Evolutionary conservation across 2,797 vertebrate species (phyloP).

Genomic region (Coregonus sp.): DNA sequence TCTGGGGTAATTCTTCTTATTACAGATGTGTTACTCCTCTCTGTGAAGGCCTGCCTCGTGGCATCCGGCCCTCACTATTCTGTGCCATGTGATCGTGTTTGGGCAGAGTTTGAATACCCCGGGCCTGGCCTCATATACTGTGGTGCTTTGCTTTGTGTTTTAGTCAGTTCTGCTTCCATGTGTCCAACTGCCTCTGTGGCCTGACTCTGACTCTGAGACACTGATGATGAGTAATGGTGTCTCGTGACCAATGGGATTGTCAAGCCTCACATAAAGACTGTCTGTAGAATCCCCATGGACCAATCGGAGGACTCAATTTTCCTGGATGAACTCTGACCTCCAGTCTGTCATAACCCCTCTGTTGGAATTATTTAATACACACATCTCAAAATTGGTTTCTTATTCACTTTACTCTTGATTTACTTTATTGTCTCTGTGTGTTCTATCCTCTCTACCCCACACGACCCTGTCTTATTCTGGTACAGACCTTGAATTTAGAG

Average conservation of each 20-base stretch:
- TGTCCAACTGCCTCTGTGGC: constrained; percentile 53
- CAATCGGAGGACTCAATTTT: constrained; percentile 47
- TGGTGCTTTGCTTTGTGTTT: constrained; percentile 61
- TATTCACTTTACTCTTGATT: constrained; percentile 28
- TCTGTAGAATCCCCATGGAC: constrained; percentile 21
- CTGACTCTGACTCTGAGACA: constrained; percentile 34
- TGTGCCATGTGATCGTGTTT: constrained; percentile 57
- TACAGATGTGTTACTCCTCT: constrained; percentile 62
- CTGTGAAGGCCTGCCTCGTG: constrained; percentile 39
- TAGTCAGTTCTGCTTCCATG: constrained; percentile 34
- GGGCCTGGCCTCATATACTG: constrained; percentile 49
- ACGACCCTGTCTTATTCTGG: constrained; percentile 10
- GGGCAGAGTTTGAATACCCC: constrained; percentile 15
- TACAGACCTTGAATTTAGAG: background rate
- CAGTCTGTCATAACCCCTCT: constrained; percentile 36
- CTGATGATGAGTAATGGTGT: constrained; percentile 26
- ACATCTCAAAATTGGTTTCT: constrained; percentile 13
- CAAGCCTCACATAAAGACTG: constrained; percentile 32
- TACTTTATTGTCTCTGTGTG: background rate
- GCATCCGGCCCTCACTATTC: constrained; percentile 39
- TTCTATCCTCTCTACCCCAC: constrained; percentile 8
- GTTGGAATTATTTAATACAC: constrained; percentile 24
- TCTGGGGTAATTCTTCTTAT: constrained; percentile 62
- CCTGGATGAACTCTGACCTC: constrained; percentile 28
- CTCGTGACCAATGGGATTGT: constrained; percentile 52